Conservation (phyloP, 2,888 invertebrate species). For the Calameuta pallipes region DNA sequence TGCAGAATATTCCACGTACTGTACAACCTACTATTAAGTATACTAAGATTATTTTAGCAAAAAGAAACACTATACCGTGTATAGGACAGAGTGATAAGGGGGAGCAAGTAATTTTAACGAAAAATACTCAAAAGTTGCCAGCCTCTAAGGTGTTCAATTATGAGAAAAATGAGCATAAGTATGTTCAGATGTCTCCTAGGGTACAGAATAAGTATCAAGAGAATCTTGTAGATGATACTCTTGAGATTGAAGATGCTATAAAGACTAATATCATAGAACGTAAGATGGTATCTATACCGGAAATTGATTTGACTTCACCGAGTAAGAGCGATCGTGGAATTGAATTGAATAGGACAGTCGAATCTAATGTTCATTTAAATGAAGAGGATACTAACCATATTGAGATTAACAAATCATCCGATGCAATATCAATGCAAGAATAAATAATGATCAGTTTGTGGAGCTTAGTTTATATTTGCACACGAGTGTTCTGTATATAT, state of each 20-base stretch:
- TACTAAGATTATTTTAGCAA: slow-evolving; percentile 69
- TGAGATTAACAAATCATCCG: not conserved
- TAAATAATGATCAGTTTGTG: not conserved
- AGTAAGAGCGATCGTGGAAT: slow-evolving; percentile 7
- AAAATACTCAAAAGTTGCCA: slow-evolving; percentile 39
- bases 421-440: not conserved
- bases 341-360: not conserved
- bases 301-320: slow-evolving; percentile 32
- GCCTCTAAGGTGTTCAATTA: slow-evolving; percentile 28
- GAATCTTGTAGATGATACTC: slow-evolving; percentile 30
- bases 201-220: slow-evolving; percentile 26
- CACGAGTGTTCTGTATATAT: not conserved
- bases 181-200: slow-evolving; percentile 32
- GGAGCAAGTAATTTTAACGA: slow-evolving; percentile 53
- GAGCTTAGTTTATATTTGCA: not conserved
- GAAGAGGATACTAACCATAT: not conserved
- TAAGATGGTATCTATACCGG: slow-evolving; percentile 37
- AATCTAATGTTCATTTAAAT: not conserved
- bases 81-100: slow-evolving; percentile 35
- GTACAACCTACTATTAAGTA: slow-evolving; percentile 62
- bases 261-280: slow-evolving; percentile 55
- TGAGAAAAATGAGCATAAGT: slow-evolving; percentile 45
- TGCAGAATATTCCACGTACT: slow-evolving; percentile 33
- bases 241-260: slow-evolving; percentile 56
- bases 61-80: slow-evolving; percentile 52